These are phyloP conservation scores for Clarias magur DNA, from an alignment of 2,113 vertebrate species.

Conservation along the genomic window DNA sequence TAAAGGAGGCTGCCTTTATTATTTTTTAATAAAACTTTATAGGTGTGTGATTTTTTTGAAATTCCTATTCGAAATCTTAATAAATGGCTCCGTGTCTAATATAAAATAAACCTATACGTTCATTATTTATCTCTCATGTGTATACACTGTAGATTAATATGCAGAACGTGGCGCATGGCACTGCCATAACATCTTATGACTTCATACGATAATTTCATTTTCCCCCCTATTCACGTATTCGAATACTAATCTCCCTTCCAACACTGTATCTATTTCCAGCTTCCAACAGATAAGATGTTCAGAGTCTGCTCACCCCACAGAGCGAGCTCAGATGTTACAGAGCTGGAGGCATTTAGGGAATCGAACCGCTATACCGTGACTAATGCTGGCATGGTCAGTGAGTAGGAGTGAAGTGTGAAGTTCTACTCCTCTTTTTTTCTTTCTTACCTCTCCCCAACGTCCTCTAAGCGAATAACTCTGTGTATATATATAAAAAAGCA, in stretches of 20 bases:
- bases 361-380: conserved; percentile 53
- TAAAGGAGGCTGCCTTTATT: not conserved
- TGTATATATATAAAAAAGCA: not conserved
- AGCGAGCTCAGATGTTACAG: conserved; percentile 15
- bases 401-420: conserved; percentile 70
- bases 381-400: conserved; percentile 62
- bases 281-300: conserved; percentile 27
- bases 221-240: not conserved
- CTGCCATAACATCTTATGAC: not conserved
- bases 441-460: conserved; percentile 51
- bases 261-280: conserved; percentile 25
- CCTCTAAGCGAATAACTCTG: conserved; percentile 59
- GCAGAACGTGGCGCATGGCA: not conserved
- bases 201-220: not conserved
- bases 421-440: conserved; percentile 63
- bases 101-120: not conserved
- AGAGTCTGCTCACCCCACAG: conserved; percentile 27
- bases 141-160: not conserved
- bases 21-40: not conserved
- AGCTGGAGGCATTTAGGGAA: conserved; percentile 42
- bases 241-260: conserved; percentile 20
- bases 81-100: not conserved
- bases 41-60: too few species aligned
- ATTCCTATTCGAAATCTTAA: not conserved
- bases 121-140: not conserved